Evolutionary conservation across 2,888 invertebrate genomes (phyloP).

Genomic region (Dorcus parallelipipedus): DNA sequence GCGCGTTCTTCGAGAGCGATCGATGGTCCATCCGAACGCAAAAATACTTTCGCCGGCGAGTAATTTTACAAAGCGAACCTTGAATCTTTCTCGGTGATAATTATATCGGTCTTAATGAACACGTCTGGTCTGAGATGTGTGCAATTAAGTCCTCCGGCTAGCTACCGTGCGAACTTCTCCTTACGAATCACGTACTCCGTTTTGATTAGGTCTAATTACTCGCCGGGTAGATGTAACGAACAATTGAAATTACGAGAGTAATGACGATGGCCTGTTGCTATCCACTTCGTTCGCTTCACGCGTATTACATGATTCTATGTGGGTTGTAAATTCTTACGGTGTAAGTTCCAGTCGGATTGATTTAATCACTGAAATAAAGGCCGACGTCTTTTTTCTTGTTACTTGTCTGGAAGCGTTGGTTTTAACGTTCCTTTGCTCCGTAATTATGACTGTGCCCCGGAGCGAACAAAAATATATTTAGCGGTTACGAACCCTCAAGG

Average conservation of each 20-base stretch:
- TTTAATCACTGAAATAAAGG: too few relatives aligned
- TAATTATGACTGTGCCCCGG: too few relatives aligned
- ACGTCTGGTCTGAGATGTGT: background rate
- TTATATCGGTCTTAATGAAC: background rate
- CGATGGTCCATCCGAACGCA: too few relatives aligned
- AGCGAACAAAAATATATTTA: too few relatives aligned
- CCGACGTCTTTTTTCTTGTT: too few relatives aligned
- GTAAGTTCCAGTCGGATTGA: too few relatives aligned
- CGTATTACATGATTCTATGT: background rate
- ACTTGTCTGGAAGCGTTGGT: too few relatives aligned
- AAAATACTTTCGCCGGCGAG: background rate
- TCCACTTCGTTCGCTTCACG: too few relatives aligned
- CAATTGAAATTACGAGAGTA: background rate
- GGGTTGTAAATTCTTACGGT: background rate
- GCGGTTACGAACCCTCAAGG: too few relatives aligned
- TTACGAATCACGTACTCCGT: background rate
- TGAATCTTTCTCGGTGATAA: background rate
- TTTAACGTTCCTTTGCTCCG: too few relatives aligned
- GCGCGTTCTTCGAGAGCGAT: too few relatives aligned
- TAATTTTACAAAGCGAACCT: background rate
- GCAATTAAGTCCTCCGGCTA: background rate
- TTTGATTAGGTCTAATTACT: background rate
- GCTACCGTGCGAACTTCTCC: background rate
- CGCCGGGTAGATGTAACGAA: background rate
- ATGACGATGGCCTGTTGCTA: background rate